Conservation (phyloP, 2,888 invertebrate species). For the Masnerella sp. region DNA sequence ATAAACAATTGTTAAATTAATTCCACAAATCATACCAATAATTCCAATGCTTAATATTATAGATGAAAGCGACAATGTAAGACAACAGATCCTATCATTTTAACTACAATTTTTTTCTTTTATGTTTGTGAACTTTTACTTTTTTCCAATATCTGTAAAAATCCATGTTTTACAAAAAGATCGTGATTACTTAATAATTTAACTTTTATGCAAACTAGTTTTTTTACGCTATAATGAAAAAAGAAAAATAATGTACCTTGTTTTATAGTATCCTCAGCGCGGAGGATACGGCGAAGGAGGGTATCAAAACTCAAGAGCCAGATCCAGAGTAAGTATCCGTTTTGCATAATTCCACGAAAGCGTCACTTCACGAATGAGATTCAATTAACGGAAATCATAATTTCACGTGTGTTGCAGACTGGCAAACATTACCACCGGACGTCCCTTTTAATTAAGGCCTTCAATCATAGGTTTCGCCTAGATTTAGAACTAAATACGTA, state of each 20-base stretch:
- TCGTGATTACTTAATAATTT: too few relatives aligned
- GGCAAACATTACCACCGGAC: slow-evolving; percentile 96
- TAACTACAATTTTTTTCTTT: too few relatives aligned
- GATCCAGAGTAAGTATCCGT: slow-evolving; percentile 80
- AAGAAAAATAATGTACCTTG: slow-evolving; percentile 15
- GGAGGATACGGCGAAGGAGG: slow-evolving; percentile 78
- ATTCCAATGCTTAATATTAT: too few relatives aligned
- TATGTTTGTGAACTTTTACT: too few relatives aligned
- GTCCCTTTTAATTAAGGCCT: slow-evolving; percentile 96
- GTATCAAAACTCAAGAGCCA: slow-evolving; percentile 78
- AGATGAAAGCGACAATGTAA: too few relatives aligned
- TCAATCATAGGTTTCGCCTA: slow-evolving; percentile 96
- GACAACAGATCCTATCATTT: too few relatives aligned
- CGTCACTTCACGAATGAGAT: slow-evolving; percentile 22
- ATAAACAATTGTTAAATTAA: too few relatives aligned
- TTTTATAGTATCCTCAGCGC: slow-evolving; percentile 72
- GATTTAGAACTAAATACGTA: slow-evolving; percentile 97
- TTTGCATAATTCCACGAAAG: slow-evolving; percentile 19
- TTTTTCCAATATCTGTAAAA: too few relatives aligned
- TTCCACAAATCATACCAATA: too few relatives aligned
- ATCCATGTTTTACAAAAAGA: too few relatives aligned
- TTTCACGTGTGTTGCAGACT: slow-evolving; percentile 83
- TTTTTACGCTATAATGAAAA: too few relatives aligned
- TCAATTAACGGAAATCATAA: slow-evolving; percentile 29
- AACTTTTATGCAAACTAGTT: too few relatives aligned